These are phyloP conservation scores for Pseudococcus longispinus DNA, from an alignment of 2,888 invertebrate genomes.

Conservation along the genomic window DNA sequence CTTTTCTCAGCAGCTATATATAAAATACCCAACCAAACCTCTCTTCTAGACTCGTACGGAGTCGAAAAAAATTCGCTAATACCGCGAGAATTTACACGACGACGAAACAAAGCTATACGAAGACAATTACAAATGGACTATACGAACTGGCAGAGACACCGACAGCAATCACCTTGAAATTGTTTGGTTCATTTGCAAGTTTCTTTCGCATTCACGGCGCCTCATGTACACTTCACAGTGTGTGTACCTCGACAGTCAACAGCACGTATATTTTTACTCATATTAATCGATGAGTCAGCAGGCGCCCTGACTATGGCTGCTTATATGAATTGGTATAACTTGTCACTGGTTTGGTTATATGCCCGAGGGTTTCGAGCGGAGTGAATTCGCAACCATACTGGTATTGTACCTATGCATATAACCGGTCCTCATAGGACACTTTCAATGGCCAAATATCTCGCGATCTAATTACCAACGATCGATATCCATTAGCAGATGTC, in stretches of 20 bases:
- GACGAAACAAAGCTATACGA: not conserved
- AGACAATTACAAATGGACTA: conserved; percentile 10
- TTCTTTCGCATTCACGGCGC: not conserved
- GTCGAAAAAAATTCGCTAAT: not conserved
- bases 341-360: not conserved
- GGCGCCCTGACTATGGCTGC: not conserved
- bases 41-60: not conserved
- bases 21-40: not conserved
- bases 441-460: not conserved
- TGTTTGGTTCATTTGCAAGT: not conserved
- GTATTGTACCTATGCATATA: not conserved
- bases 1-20: not conserved
- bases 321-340: not conserved
- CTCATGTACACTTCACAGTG: not conserved
- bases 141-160: not conserved
- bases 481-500: conserved; percentile 1
- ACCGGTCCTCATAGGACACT: not conserved
- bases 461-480: not conserved
- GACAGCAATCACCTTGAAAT: not conserved
- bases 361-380: not conserved
- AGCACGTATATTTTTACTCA: not conserved
- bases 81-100: not conserved
- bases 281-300: not conserved
- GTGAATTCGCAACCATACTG: not conserved
- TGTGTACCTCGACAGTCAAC: not conserved